These are phyloP conservation scores for Coregonus ussuriensis DNA, from an alignment of 2,797 vertebrate genomes.

Conservation along the genomic window DNA sequence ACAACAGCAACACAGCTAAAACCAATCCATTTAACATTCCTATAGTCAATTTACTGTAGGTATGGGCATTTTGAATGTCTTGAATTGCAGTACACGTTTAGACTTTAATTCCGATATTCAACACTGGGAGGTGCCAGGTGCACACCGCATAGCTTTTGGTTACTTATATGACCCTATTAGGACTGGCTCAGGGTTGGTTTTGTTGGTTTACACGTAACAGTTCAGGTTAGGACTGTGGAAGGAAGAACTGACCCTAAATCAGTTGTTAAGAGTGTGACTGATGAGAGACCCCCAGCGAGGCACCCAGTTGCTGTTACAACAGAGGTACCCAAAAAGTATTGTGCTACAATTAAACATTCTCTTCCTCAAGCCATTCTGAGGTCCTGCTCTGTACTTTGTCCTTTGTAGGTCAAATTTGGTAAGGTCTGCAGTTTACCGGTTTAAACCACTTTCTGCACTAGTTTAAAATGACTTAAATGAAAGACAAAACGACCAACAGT, in stretches of 20 bases:
- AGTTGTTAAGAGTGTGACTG: constrained; percentile 3
- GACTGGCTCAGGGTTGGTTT: neutral
- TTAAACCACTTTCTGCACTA: constrained; percentile 27
- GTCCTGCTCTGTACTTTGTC: constrained; percentile 31
- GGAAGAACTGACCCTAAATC: constrained; percentile 31
- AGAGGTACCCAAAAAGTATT: constrained; percentile 51
- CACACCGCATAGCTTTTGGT: constrained; percentile 40
- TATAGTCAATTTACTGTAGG: neutral
- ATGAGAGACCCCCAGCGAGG: constrained; percentile 21
- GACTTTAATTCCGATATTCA: constrained; percentile 42
- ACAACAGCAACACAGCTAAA: constrained; percentile 2
- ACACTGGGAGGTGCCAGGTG: constrained; percentile 63
- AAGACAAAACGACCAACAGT: constrained; percentile 37
- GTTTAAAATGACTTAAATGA: constrained; percentile 36
- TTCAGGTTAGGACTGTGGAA: constrained; percentile 32
- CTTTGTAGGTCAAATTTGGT: constrained; percentile 34
- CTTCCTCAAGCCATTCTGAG: constrained; percentile 47
- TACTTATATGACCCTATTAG: neutral
- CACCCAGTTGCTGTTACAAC: constrained; percentile 25
- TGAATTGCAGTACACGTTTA: constrained; percentile 8
- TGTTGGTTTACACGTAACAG: constrained; percentile 17
- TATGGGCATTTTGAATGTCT: constrained; percentile 16
- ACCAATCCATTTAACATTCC: neutral
- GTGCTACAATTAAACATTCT: constrained; percentile 65
- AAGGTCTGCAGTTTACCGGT: constrained; percentile 17